Evolutionary conservation across 2,888 invertebrate genomes (phyloP).

Genomic region (Heliconius cydno): DNA sequence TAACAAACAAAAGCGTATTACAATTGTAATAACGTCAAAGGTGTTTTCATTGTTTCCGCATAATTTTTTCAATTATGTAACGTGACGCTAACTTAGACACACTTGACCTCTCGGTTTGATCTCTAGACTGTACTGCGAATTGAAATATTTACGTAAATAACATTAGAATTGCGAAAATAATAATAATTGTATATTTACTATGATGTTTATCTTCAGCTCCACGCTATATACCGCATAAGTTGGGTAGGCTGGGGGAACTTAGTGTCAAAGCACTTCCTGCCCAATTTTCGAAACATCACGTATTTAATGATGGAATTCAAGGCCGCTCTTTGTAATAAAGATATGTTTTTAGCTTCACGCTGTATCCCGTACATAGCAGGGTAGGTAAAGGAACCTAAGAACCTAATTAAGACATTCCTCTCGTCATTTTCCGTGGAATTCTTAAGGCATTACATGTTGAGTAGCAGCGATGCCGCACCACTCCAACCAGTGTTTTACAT

Average conservation of each 20-base stretch:
- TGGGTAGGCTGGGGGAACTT: not conserved
- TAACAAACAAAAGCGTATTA: not conserved
- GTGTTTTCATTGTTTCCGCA: slow-evolving; percentile 17
- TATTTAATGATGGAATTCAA: not conserved
- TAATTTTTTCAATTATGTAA: slow-evolving; percentile 10
- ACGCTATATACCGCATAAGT: no score
- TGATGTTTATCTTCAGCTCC: not conserved
- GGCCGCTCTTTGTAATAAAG: not conserved
- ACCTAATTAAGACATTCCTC: not conserved
- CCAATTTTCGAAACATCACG: not conserved
- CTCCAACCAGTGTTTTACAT: not conserved
- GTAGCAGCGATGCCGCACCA: not conserved
- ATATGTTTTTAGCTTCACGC: not conserved
- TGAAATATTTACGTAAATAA: not conserved
- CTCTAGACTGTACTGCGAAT: not conserved
- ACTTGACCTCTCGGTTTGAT: slow-evolving; percentile 10
- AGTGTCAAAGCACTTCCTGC: not conserved
- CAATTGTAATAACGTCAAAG: slow-evolving; percentile 2
- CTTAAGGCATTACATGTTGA: not conserved
- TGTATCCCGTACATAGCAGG: not conserved
- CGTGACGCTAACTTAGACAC: slow-evolving; percentile 17
- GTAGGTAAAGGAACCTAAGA: not conserved
- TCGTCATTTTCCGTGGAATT: not conserved
- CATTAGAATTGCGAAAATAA: not conserved
- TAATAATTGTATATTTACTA: not conserved